Evolutionary conservation across 2,797 vertebrate genomes (phyloP).

Genomic region (Semotilus atromaculatus): DNA sequence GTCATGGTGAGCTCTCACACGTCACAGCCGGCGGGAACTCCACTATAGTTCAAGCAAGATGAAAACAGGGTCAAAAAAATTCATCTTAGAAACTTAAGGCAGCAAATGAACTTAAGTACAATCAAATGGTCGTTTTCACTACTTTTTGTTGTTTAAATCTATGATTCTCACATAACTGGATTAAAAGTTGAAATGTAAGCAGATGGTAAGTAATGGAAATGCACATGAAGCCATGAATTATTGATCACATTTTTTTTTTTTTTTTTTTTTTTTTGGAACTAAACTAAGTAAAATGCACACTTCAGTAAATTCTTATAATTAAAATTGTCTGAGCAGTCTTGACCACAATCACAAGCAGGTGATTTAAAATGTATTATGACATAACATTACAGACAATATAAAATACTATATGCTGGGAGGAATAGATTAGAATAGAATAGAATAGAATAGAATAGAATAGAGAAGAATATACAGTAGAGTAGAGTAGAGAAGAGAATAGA

Average conservation of each 20-base stretch:
- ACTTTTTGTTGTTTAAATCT: background rate
- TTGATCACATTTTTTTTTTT: background rate
- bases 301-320: background rate
- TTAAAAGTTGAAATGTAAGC: background rate
- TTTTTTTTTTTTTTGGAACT: background rate
- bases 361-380: background rate
- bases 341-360: background rate
- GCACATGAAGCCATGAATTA: background rate
- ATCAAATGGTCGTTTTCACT: background rate
- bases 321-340: background rate
- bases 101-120: background rate
- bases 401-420: too few species aligned
- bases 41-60: too few species aligned
- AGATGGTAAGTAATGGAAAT: background rate
- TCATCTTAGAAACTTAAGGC: background rate
- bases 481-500: too few species aligned
- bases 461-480: too few species aligned
- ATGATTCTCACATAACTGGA: background rate
- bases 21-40: too few species aligned
- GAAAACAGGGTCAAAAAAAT: too few species aligned
- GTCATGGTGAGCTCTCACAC: slow-evolving; percentile 89
- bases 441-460: too few species aligned
- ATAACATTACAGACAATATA: background rate
- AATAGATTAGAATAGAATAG: too few species aligned
- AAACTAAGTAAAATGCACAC: background rate